Evolutionary conservation across 2,888 invertebrate species (phyloP), one percentile per base, ranked within the genome.

Genomic region (Meteorus cinctellus): DNA sequence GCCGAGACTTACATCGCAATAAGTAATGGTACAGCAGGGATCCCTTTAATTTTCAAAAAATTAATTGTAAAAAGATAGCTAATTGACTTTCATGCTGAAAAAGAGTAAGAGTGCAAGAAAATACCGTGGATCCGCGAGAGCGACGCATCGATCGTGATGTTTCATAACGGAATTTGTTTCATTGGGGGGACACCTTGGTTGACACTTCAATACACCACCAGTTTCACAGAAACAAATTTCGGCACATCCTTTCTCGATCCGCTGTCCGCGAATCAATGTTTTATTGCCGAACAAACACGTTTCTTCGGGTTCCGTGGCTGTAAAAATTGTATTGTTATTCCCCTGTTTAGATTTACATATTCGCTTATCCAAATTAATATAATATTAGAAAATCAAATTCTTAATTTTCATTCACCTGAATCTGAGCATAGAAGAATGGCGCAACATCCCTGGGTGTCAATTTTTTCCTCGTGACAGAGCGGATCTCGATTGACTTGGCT

Each of bases 1-100:
- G 79, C 95, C 95, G 27, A 96, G 91, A 0, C 95, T 95, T 4
- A 96, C 96, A 85, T 96, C 96, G 86, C 97, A 97, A 3, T 96
- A 91, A 78, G 96, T 94, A 79, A 96, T 92, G 82, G 94, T 96
- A 84, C 97, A 97, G 86, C 97, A 97, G 1, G 94, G 90, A 87
- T 97, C 97, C 71, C 93, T 93, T 77, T 6, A 83, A 78, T 60
- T 27, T 19, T 5, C 19, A 59, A 12, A 34, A 6, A 31, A 3
- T 0, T 31, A 34, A 45, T 60, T 70, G 70, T 62, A 2, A 41
- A 41, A 2, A 41, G 8, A 41, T 41, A 41, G 8, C 8, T 12
- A 1, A 8, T 41, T 41, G 12, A 12, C 41, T 41, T 34, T 34
- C 34, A 34, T 34, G 34, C 0, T 34, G 34, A 34, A 34, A 8